Conservation (phyloP, 2,797 vertebrate genomes). For the Rhyacichthys aspro region DNA sequence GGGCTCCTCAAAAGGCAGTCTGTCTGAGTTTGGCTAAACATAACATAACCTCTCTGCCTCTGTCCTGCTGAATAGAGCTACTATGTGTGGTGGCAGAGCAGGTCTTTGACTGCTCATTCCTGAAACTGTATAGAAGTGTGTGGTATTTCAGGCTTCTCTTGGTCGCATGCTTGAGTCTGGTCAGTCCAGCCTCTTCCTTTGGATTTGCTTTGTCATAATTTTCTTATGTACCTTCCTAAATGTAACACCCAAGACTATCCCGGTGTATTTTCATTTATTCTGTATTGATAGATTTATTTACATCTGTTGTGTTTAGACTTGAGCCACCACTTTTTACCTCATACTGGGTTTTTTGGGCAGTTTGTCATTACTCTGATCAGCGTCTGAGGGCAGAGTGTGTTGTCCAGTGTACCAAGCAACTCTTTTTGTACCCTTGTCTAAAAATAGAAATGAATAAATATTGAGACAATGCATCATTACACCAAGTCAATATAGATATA, state of each 20-base stretch:
- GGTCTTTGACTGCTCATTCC: slow-evolving; percentile 52
- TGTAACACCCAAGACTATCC: slow-evolving; percentile 9
- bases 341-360: too few species aligned
- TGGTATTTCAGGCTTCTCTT: slow-evolving; percentile 35
- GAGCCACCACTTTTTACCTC: too few species aligned
- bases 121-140: slow-evolving; percentile 49
- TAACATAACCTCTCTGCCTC: slow-evolving; percentile 49
- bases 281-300: too few species aligned
- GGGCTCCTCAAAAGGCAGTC: slow-evolving; percentile 72
- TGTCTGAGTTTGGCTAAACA: slow-evolving; percentile 72
- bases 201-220: slow-evolving; percentile 34
- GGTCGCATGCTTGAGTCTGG: slow-evolving; percentile 31
- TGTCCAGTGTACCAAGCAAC: background rate
- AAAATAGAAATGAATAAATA: too few species aligned
- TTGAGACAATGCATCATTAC: too few species aligned
- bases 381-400: too few species aligned
- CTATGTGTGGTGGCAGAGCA: slow-evolving; percentile 57
- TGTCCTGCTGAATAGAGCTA: slow-evolving; percentile 66
- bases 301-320: too few species aligned
- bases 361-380: too few species aligned
- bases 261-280: too few species aligned
- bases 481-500: too few species aligned
- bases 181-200: slow-evolving; percentile 24
- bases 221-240: slow-evolving; percentile 8
- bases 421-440: too few species aligned